Percentiles rank a stretch among this genome's conserved stretches.
phyloP scores from a whole-genome alignment of 2,797 vertebrate species.

The Etheostoma nigrum region DNA sequence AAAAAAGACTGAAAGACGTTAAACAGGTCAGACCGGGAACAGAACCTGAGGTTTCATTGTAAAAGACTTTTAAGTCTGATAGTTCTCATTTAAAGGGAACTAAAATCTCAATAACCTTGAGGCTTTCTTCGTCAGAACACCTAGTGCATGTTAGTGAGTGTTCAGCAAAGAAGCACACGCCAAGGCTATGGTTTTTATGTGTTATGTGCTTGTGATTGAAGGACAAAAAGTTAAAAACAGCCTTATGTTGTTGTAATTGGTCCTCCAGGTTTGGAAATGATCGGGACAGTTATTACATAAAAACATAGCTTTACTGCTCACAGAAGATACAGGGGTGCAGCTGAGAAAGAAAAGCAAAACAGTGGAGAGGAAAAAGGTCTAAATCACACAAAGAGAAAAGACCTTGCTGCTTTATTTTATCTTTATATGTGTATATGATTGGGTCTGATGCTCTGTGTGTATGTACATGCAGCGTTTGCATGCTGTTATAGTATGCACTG shows the following conservation, averaged over 20 bases:
- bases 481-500: background rate
- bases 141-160: slow-evolving; percentile 19
- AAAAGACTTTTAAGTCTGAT: slow-evolving; percentile 34
- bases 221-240: slow-evolving; percentile 4
- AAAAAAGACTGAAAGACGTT: slow-evolving; percentile 14
- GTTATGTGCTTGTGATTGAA: slow-evolving; percentile 16
- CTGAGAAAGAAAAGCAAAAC: slow-evolving; percentile 28
- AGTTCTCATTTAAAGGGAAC: slow-evolving; percentile 43
- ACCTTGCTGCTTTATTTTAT: slow-evolving; percentile 33
- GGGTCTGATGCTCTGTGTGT: slow-evolving; percentile 19
- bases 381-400: slow-evolving; percentile 6
- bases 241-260: background rate
- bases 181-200: background rate
- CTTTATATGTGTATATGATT: slow-evolving; percentile 7
- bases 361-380: slow-evolving; percentile 1
- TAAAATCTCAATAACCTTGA: slow-evolving; percentile 48
- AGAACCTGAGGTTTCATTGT: slow-evolving; percentile 30
- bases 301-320: slow-evolving; percentile 17
- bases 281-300: background rate
- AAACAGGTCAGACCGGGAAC: slow-evolving; percentile 10
- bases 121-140: slow-evolving; percentile 48
- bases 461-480: background rate
- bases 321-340: slow-evolving; percentile 1
- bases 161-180: background rate
- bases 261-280: slow-evolving; percentile 26